These are phyloP conservation scores for Eupithecia insigniata DNA, from an alignment of 2,888 invertebrate species.

Conservation along the genomic window DNA sequence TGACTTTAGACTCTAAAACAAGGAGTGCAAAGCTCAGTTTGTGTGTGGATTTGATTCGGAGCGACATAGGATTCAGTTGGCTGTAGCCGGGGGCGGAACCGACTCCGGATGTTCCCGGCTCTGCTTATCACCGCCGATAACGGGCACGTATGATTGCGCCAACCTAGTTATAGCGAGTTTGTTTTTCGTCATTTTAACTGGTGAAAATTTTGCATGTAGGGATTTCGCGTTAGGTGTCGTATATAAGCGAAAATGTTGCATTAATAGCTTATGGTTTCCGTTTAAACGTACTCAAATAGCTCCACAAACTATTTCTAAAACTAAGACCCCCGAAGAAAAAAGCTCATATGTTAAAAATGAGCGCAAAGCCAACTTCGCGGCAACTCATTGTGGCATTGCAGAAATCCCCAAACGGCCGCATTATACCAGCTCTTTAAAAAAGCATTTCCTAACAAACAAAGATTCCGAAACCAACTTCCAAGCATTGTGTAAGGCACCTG, in stretches of 20 bases:
- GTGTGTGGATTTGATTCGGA: constrained; percentile 1
- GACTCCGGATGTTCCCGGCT: constrained; percentile 66
- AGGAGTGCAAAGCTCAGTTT: constrained; percentile 22
- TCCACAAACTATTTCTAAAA: neutral
- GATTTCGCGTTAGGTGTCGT: neutral
- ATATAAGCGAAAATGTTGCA: neutral
- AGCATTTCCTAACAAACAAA: constrained; percentile 61
- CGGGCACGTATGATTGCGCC: constrained; percentile 52
- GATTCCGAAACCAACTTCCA: constrained; percentile 70
- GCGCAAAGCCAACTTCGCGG: constrained; percentile 12
- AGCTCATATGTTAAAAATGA: constrained; percentile 12
- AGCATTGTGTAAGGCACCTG: constrained; percentile 72
- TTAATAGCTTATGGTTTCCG: neutral
- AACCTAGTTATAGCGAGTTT: constrained; percentile 36
- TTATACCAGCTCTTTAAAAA: constrained; percentile 39
- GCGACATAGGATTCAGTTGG: constrained; percentile 20
- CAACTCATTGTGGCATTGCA: constrained; percentile 24
- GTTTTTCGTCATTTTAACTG: constrained; percentile 35
- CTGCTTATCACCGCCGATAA: constrained; percentile 78
- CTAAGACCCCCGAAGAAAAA: neutral
- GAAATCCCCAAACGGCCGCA: constrained; percentile 28
- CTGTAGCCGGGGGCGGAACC: constrained; percentile 50
- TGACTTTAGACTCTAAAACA: constrained; percentile 12
- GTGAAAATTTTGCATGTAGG: constrained; percentile 23
- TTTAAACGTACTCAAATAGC: neutral